Base-by-base conservation (phyloP, 1,140 invertebrate genomes). In the Pristionchus pacificus region DNA sequence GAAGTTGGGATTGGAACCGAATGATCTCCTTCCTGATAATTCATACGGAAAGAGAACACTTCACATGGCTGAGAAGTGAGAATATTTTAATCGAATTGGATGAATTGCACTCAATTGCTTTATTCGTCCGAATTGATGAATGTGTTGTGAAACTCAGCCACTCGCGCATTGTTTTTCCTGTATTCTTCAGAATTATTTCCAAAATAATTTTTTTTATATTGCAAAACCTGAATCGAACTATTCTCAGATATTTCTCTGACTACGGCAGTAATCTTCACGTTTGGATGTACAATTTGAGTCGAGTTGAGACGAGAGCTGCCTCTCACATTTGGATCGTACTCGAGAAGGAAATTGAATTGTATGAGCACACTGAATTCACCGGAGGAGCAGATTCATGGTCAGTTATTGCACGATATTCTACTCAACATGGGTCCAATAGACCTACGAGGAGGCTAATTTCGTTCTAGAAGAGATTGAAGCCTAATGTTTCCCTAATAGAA, bases 381-480 rank as follows among this genome's bases (percentile, higher is more conserved):
- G 81, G 86, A 93, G 90, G 91, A 93, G 1, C 89, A 93, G 0
- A 88, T 95, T 60, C 89, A 87, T 65, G 92, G 92, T 0, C 87
- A 90, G 2, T 87, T n/a, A n/a, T n/a, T n/a, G n/a, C n/a, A n/a
- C n/a, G 92, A 58, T 89, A 93, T 91, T 0, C 92, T 93, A 83
- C 79, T 88, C 15, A 87, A 91, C 83, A 88, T 95, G 28, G 92
- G 93, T 84, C 88, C 89, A 32, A 83, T 94, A n/a, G 90, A 91
- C 0, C 86, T 88, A n/a, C n/a, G n/a, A n/a, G n/a, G n/a, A n/a
- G n/a, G n/a, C n/a, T n/a, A n/a, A n/a, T n/a, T n/a, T n/a, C n/a
- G n/a, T n/a, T n/a, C n/a, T n/a, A n/a, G n/a, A n/a, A n/a, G n/a
- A n/a, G n/a, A n/a, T n/a, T n/a, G n/a, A n/a, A n/a, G n/a, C n/a